Evolutionary conservation across 23 tunicate genomes (phyloP).

Genomic region (Ascidia mentula): DNA sequence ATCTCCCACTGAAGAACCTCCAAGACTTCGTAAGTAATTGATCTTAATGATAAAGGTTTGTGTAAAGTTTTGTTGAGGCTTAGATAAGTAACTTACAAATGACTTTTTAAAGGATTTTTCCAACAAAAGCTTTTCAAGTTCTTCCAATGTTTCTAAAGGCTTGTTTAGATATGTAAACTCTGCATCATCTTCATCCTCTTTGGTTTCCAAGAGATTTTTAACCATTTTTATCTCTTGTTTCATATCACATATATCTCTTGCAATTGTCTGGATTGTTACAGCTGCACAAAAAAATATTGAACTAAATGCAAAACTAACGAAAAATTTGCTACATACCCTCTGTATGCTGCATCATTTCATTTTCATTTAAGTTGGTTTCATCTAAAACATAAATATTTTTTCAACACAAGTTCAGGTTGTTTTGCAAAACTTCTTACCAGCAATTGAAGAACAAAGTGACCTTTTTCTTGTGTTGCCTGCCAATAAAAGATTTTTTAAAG

Average conservation of each 20-base stretch:
- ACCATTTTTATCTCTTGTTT: background rate
- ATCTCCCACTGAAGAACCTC: background rate
- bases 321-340: background rate
- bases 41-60: background rate
- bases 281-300: background rate
- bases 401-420: background rate
- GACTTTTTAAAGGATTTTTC: background rate
- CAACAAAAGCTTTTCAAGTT: background rate
- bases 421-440: background rate
- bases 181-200: background rate
- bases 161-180: background rate
- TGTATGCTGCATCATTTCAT: background rate
- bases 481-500: background rate
- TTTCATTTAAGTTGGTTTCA: too few relatives aligned
- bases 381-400: background rate
- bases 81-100: background rate
- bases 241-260: background rate
- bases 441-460: background rate
- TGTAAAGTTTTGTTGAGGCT: background rate
- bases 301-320: background rate
- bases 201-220: background rate
- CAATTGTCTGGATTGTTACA: conserved; percentile 1
- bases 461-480: background rate
- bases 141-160: background rate
- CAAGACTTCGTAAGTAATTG: background rate